phyloP scores from a whole-genome alignment of 2,113 vertebrate species.

The Sclerurus mexicanus region DNA sequence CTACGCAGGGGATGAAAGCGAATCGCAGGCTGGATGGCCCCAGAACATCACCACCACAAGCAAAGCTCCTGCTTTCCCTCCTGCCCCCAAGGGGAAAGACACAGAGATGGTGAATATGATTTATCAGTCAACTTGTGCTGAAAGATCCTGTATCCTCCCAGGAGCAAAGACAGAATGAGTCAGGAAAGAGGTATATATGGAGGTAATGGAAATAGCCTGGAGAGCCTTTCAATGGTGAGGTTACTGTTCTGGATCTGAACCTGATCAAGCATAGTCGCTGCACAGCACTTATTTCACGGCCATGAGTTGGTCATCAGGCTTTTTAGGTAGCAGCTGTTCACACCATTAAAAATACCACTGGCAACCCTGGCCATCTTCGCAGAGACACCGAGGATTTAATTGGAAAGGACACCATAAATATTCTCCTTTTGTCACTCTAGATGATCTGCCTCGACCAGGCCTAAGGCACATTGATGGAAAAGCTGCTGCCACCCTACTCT shows the following conservation, averaged over 20 bases:
- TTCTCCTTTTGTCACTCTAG: not conserved
- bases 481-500: not conserved
- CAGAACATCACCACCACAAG: not conserved
- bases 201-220: not conserved
- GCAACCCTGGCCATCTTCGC: not conserved
- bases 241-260: not conserved
- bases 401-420: slow-evolving; percentile 16
- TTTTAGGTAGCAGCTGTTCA: not conserved
- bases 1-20: fast-evolving
- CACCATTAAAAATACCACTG: not conserved
- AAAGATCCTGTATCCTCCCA: not conserved
- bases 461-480: not conserved
- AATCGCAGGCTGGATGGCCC: not conserved
- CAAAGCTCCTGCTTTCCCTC: not conserved
- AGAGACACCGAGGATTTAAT: not conserved
- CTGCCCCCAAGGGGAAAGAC: not conserved
- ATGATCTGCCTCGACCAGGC: not conserved
- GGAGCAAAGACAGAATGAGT: not conserved
- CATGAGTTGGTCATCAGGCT: not conserved
- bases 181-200: not conserved
- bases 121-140: not conserved
- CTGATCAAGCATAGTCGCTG: not conserved
- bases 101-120: not conserved
- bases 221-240: not conserved
- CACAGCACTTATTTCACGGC: not conserved